Percentiles rank a stretch among this genome's conserved stretches.
Conservation (phyloP, 2,888 invertebrate species). For the Chesias legatella region DNA sequence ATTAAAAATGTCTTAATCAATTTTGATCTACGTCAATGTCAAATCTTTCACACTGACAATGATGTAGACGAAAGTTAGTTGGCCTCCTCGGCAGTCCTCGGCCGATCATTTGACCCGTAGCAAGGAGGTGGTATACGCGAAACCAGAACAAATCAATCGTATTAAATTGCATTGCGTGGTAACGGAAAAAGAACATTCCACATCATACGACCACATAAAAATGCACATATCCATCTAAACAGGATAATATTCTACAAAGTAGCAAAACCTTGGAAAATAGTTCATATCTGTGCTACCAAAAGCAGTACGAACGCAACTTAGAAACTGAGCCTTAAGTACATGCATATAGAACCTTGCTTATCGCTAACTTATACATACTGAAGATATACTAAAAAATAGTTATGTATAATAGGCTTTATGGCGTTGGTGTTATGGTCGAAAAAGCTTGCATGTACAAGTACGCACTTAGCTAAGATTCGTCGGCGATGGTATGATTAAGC, state of each 20-base stretch:
- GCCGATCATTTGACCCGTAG: no score
- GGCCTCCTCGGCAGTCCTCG: no score
- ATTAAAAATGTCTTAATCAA: no score
- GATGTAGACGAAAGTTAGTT: no score
- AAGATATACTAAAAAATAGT: slow-evolving; percentile 2
- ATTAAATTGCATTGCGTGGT: no score
- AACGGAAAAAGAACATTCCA: neutral
- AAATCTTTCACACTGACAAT: no score
- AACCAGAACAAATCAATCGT: no score
- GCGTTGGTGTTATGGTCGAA: slow-evolving; percentile 8
- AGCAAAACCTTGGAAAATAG: slow-evolving; percentile 14
- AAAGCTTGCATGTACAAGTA: slow-evolving; percentile 10
- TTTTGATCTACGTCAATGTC: no score
- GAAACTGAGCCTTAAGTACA: slow-evolving; percentile 14
- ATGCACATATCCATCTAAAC: slow-evolving; percentile 2
- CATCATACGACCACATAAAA: no score
- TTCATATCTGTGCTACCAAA: slow-evolving; percentile 8
- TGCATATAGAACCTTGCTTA: slow-evolving; percentile 14
- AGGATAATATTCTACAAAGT: slow-evolving; percentile 15
- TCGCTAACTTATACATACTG: slow-evolving; percentile 10
- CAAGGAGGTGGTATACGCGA: no score
- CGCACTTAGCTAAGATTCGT: slow-evolving; percentile 23
- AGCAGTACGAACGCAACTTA: slow-evolving; percentile 4
- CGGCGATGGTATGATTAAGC: slow-evolving; percentile 22
- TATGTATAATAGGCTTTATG: slow-evolving; percentile 7